Percentiles rank a stretch among this genome's conserved stretches.
Conservation (phyloP, 2,797 vertebrate genomes). For the Gymnoscopelus microlampas region DNA sequence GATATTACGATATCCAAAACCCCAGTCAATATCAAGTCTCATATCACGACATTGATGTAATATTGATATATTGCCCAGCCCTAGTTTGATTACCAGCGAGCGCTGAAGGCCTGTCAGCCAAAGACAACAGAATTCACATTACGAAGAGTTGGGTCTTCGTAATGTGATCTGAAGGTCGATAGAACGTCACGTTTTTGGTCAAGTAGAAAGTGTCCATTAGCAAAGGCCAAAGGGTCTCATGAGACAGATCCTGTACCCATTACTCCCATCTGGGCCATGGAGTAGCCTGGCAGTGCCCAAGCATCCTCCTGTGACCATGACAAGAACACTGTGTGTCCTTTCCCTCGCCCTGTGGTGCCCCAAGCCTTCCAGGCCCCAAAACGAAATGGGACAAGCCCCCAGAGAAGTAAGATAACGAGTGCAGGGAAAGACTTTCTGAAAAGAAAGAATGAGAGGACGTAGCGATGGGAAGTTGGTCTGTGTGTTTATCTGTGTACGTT, state of each 20-base stretch:
- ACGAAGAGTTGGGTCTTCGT: constrained; percentile 22
- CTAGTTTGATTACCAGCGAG: no score
- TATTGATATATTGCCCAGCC: no score
- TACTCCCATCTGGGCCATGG: constrained; percentile 50
- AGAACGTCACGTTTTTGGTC: constrained; percentile 60
- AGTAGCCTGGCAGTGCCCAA: constrained; percentile 52
- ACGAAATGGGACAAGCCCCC: constrained; percentile 74
- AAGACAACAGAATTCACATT: no score
- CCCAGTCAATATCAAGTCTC: no score
- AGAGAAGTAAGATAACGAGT: constrained; percentile 52
- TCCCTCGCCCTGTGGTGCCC: constrained; percentile 52
- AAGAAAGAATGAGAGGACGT: constrained; percentile 25
- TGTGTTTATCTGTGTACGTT: constrained; percentile 6
- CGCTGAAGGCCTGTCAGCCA: no score
- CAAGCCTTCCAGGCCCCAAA: constrained; percentile 50
- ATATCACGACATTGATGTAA: no score
- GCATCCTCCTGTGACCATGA: constrained; percentile 50
- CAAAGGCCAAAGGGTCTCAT: constrained; percentile 54
- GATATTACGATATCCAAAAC: no score
- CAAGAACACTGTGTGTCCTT: constrained; percentile 51
- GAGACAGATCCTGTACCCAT: constrained; percentile 50
- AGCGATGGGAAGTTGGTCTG: constrained; percentile 20
- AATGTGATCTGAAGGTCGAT: constrained; percentile 50
- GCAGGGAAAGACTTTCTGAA: constrained; percentile 14
- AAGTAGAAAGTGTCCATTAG: constrained; percentile 52